phyloP scores from a whole-genome alignment of 30 jellyfish, hydroid and myxozoan species.

The Clytia hemisphaerica region DNA sequence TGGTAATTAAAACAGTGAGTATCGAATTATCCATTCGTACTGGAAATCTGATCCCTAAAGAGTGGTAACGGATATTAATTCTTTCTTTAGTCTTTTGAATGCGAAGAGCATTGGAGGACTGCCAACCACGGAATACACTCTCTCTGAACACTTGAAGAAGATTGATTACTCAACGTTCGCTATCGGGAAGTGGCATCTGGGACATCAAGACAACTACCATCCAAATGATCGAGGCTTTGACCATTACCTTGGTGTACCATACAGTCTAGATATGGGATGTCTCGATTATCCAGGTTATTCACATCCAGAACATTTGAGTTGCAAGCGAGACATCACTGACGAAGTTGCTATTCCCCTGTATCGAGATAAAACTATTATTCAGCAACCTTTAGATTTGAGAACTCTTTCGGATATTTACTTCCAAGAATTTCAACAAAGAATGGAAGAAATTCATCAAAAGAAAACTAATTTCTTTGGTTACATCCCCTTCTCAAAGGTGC shows the following conservation, averaged over 20 bases:
- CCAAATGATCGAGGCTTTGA: slow-evolving; percentile 11
- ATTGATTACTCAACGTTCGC: background rate
- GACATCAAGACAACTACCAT: background rate
- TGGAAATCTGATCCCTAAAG: no score
- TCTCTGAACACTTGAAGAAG: background rate
- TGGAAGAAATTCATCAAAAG: background rate
- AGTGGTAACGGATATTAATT: background rate
- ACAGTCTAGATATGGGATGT: slow-evolving; percentile 15
- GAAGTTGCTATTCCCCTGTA: background rate
- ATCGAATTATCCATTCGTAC: no score
- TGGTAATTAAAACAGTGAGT: no score
- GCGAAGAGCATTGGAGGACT: slow-evolving; percentile 5
- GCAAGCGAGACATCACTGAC: background rate
- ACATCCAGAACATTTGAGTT: background rate
- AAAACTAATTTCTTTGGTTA: background rate
- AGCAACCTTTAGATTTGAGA: slow-evolving; percentile 5
- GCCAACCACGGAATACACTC: background rate
- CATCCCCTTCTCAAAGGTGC: slow-evolving; percentile 5
- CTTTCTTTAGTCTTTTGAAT: background rate
- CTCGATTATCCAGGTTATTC: background rate
- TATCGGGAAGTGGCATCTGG: slow-evolving; percentile 17
- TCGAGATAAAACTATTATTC: background rate
- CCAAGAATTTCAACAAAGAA: background rate
- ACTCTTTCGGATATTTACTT: background rate
- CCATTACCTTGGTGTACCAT: slow-evolving; percentile 17